Base-by-base conservation (phyloP, 2,113 vertebrate species). In the Myanophis thanlyinensis region DNA sequence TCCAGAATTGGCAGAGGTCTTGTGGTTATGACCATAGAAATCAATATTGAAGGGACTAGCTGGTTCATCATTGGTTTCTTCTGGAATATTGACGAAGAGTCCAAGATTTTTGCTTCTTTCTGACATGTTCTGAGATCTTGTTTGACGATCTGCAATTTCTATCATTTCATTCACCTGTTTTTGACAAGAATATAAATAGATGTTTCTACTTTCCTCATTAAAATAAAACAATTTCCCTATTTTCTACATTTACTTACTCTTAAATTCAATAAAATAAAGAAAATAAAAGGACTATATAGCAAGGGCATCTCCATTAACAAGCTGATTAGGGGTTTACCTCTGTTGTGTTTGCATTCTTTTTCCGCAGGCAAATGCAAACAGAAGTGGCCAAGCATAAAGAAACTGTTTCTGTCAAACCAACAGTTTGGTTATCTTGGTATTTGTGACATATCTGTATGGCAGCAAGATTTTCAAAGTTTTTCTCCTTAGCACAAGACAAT, bases 31-130 rank as follows among this genome's bases (percentile, higher is more conserved):
- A 10, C 40, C 44, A 62, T 52, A 95, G 22, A 89, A 93, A 18
- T 93, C 85, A 49, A 80, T 1, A 0, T 93, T 90, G 1, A 84
- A 97, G 27, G 96, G 23, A 3, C 95, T 95, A 3, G 47, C 85
- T 86, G 91, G 97, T 94, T 94, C 97, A 0, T 98, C 98, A 4
- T 98, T 97, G 0, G 97, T 97, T 94, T 98, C 98, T 91, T 98
- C 98, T 1, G 98, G 98, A 30, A 96, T 96, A 48, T 98, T 98
- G 86, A 96, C 93, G 80, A 97, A 97, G 27, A 94, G 92, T 0
- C 93, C 93, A 0, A 92, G 94, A 93, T 87, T 91, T 46, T 67
- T 40, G 20, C 92, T 95, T 87, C 91, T 92, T 12, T 93, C 94
- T 8, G 89, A 85, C 0, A 90, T 4, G 1, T 4, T 95, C 86